phyloP scores from a whole-genome alignment of 2,797 vertebrate species.

The Odontamblyopus rebecca region DNA sequence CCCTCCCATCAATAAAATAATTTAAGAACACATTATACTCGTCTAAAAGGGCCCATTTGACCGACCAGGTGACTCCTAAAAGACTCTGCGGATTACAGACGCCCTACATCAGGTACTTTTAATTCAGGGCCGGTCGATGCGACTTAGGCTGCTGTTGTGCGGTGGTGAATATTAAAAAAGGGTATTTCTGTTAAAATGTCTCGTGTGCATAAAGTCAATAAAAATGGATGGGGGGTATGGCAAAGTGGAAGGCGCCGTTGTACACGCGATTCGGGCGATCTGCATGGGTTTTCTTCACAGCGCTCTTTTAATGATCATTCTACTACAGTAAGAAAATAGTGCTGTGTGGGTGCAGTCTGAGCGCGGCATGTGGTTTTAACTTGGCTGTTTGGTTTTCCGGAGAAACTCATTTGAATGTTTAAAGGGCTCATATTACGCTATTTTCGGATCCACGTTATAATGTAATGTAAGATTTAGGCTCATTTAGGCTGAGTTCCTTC shows the following conservation, averaged over 20 bases:
- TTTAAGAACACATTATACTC: slow-evolving; percentile 98
- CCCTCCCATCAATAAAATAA: slow-evolving; percentile 96
- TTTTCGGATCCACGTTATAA: too few species aligned
- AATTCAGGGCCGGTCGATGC: slow-evolving; percentile 83
- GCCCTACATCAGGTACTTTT: slow-evolving; percentile 87
- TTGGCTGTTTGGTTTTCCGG: not conserved
- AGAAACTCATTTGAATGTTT: too few species aligned
- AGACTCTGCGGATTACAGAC: slow-evolving; percentile 88
- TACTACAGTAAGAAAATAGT: slow-evolving; percentile 21
- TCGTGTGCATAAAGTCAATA: slow-evolving; percentile 71
- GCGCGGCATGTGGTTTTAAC: not conserved
- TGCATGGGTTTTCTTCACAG: slow-evolving; percentile 28
- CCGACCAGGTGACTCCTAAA: slow-evolving; percentile 99
- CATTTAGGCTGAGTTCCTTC: too few species aligned
- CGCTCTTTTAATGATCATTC: slow-evolving; percentile 21
- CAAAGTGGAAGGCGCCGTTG: slow-evolving; percentile 37
- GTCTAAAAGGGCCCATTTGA: slow-evolving; percentile 96
- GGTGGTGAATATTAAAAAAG: slow-evolving; percentile 78
- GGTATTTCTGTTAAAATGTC: slow-evolving; percentile 71
- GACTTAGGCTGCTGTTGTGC: slow-evolving; percentile 77
- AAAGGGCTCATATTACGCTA: too few species aligned
- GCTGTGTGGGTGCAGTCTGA: not conserved
- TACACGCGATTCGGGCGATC: slow-evolving; percentile 33
- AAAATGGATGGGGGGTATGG: slow-evolving; percentile 50
- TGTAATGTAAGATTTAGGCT: too few species aligned